These are phyloP conservation scores for Punctoribates punctum DNA, from an alignment of 2,888 invertebrate genomes.

Conservation along the genomic window DNA sequence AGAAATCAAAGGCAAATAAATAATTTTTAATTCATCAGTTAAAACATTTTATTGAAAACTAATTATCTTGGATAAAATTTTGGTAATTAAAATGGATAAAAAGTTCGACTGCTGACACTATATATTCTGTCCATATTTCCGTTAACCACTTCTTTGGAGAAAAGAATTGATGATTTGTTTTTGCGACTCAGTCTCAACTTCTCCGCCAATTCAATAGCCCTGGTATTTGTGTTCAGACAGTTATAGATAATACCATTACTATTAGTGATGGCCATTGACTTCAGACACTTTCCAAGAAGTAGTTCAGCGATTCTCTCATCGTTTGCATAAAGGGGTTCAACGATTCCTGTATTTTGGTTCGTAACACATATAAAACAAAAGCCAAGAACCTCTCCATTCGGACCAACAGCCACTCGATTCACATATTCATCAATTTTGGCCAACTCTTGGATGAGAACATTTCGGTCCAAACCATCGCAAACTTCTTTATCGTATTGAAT, in stretches of 20 bases:
- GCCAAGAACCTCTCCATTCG: constrained; percentile 23
- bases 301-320: constrained; percentile 44
- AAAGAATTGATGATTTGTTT: neutral
- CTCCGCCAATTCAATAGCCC: neutral
- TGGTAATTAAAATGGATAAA: constrained; percentile 6
- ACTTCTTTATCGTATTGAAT: constrained; percentile 22
- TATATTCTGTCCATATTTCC: neutral
- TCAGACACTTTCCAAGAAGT: neutral
- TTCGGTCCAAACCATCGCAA: constrained; percentile 8
- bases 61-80: no score
- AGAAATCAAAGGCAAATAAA: no score
- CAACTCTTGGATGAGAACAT: neutral
- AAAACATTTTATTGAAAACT: no score
- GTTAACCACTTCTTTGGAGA: neutral
- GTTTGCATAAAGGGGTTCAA: constrained; percentile 45
- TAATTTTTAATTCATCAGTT: no score
- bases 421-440: constrained; percentile 39
- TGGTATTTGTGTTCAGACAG: neutral
- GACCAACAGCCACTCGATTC: constrained; percentile 42
- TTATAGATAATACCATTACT: neutral
- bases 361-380: neutral
- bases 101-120: neutral
- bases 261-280: neutral
- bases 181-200: neutral
- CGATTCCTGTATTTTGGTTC: constrained; percentile 2